Base-by-base conservation (phyloP, 1,140 invertebrate species). In the Onthophagus taurus region DNA sequence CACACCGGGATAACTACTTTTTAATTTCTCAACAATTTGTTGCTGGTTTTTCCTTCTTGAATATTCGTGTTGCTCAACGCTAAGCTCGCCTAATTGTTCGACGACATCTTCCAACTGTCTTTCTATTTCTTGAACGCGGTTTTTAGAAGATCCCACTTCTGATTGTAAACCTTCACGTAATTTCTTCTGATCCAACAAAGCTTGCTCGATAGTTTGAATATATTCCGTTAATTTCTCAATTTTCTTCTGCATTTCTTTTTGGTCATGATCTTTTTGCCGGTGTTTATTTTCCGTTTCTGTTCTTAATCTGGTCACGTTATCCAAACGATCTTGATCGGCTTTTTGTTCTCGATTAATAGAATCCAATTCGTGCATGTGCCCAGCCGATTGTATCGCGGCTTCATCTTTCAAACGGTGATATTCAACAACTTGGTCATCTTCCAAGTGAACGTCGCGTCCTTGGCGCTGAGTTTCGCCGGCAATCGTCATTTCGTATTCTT, bases 11-110 rank as follows among this genome's bases (percentile, higher is more conserved):
- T 94, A 98, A 43, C 97, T 80, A 35, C 89, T 76, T 66, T 98
- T 98, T 59, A 99, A 91, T 64, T 93, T 90, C 65, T 99, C 95
- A 12, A 99, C 90, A 55, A 99, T 89, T 72, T 99, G 96, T 57
- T 93, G 90, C 63, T 97, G 97, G 67, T 94, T 97, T 50, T 89
- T 84, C 2, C 90, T 77, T 13, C 96, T 72, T 2, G 92, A 83
- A 64, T 96, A 92, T 69, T 99, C 96, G 62, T 97, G 92, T 63
- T 97, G 96, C 62, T 99, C 96, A 23, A 96, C 91, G 58, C 94
- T 85, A 5, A 95, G 96, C 72, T 99, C 95, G 1, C 94, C 92
- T 1, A 99, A 70, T 67, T 98, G 89, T 57, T 89, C 81, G 1
- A 84, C 82, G 36, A 99, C 89, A 48, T 80, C 82, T 54, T 93